Evolutionary conservation across 2,888 invertebrate species (phyloP).

Genomic region (Ectemnius continuus): DNA sequence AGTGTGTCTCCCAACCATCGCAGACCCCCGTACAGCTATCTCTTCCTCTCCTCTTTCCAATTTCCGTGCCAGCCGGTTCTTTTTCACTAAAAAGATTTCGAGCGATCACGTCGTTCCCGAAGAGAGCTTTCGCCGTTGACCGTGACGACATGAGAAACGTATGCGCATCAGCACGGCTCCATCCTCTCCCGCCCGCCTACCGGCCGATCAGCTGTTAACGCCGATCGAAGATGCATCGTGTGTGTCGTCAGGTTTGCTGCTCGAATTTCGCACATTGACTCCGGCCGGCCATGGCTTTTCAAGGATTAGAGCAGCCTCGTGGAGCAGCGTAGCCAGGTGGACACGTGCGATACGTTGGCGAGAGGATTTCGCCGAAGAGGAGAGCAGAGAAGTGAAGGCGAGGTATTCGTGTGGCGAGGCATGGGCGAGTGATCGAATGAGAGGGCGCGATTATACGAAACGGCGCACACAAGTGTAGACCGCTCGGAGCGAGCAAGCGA

Average conservation of each 20-base stretch:
- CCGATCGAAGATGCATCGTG: constrained; percentile 46
- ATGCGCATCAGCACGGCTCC: constrained; percentile 23
- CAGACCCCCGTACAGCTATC: constrained; percentile 47
- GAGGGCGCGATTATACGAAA: constrained; percentile 45
- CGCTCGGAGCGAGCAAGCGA: constrained; percentile 9
- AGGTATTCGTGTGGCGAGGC: constrained; percentile 49
- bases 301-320: constrained; percentile 29
- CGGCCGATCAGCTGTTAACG: constrained; percentile 60
- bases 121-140: constrained; percentile 31
- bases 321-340: constrained; percentile 32
- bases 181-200: constrained; percentile 22
- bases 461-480: constrained; percentile 18
- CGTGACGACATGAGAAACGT: constrained; percentile 33
- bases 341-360: constrained; percentile 33
- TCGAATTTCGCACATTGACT: constrained; percentile 10
- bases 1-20: constrained; percentile 42
- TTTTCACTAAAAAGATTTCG: constrained; percentile 21
- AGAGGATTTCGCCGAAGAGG: background rate
- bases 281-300: constrained; percentile 20
- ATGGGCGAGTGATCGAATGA: constrained; percentile 35
- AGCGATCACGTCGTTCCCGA: constrained; percentile 28
- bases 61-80: constrained; percentile 42
- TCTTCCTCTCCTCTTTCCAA: constrained; percentile 38
- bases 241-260: constrained; percentile 20
- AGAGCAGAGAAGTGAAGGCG: constrained; percentile 15